Base-by-base conservation (phyloP, 2,113 vertebrate genomes). In the Ageneiosus marmoratus region DNA sequence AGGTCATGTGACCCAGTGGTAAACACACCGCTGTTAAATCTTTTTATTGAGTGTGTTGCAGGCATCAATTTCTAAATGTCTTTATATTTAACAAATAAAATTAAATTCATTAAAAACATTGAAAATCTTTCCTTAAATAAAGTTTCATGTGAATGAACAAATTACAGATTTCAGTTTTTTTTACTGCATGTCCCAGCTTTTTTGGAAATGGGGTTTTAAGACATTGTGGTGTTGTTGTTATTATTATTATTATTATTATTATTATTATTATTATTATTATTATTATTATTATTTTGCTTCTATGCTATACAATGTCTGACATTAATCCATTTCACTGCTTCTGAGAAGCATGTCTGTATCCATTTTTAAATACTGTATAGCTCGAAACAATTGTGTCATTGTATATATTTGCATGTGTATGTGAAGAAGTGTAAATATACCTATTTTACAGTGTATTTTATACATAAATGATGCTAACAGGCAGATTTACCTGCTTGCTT, bases 251-350 rank as follows among this genome's bases (percentile, higher is more conserved):
- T 29, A 67, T 41, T 41, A 67, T 67, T 72, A 72, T 48, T 72
- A 48, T 73, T 67, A 41, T 67, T 67, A 67, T 37, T 67, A 67
- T 22, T 67, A 67, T 67, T 67, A 65, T 67, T 87, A 67, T 67
- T 67, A 67, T 67, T 67, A 65, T 37, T 37, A 67, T 67, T 67
- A 74, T 86, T 83, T 85, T 85, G 85, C 87, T 84, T 85, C 90
- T 88, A 87, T 91, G 84, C 87, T 92, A 90, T 95, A 94, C 89
- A 88, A 96, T 95, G 95, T 95, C 93, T 94, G 92, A 94, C 95
- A 94, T 93, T 92, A 94, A 87, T 92, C 91, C 95, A 97, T 97
- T 96, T 96, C 96, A 96, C 93, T 94, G 96, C 96, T 98, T 98
- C 97, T 95, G 92, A 94, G 97, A 99, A 98, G 97, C 96, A 77